Percentiles rank a stretch among this genome's conserved stretches.
phyloP scores from a whole-genome alignment of 2,888 invertebrate species.

The Ctenicera cuprea region DNA sequence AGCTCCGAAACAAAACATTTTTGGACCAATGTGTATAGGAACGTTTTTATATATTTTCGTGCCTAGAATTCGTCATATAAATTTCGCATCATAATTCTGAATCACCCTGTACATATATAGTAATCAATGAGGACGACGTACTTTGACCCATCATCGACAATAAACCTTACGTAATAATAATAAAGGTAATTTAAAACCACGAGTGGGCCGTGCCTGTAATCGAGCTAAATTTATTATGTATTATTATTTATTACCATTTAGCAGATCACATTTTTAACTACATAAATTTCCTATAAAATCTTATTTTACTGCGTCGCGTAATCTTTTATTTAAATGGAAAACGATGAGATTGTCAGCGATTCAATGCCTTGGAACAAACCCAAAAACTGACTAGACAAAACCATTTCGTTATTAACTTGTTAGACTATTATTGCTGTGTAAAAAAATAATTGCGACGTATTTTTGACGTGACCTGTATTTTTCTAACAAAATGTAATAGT shows the following conservation, averaged over 20 bases:
- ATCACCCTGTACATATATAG: too few relatives aligned
- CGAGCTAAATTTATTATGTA: conserved; percentile 7
- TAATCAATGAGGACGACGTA: neutral
- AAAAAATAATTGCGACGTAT: too few relatives aligned
- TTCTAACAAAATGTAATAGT: too few relatives aligned
- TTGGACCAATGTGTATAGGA: too few relatives aligned
- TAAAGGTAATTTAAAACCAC: conserved; percentile 27
- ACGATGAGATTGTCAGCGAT: neutral
- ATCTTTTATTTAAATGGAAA: neutral
- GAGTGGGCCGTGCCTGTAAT: conserved; percentile 33
- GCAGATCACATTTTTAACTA: neutral
- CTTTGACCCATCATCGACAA: neutral
- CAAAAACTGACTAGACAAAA: neutral
- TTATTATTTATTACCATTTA: conserved; percentile 19
- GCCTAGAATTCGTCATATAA: too few relatives aligned
- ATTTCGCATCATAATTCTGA: too few relatives aligned
- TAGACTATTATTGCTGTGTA: neutral
- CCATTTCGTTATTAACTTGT: conserved; percentile 19
- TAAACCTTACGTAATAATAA: conserved; percentile 1
- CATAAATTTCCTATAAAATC: conserved; percentile 10
- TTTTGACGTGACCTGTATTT: too few relatives aligned
- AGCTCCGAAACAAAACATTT: too few relatives aligned
- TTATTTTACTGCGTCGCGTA: neutral
- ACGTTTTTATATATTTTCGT: too few relatives aligned
- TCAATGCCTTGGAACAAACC: neutral